Conservation (phyloP, 2,113 vertebrate species). For the Clupea harengus region DNA sequence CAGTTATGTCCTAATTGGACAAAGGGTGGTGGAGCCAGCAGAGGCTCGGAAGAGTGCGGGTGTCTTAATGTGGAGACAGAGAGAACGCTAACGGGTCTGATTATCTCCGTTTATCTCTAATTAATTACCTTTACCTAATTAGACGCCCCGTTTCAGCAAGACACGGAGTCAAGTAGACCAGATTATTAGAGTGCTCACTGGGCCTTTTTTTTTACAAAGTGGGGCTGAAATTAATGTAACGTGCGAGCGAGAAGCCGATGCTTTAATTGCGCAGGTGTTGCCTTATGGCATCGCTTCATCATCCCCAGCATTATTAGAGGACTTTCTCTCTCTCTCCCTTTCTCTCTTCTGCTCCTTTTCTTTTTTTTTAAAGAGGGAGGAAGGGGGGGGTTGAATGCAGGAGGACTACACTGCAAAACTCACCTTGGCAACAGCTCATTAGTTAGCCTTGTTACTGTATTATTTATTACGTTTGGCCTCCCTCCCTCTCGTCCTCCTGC, state of each 20-base stretch:
- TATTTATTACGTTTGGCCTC: slow-evolving; percentile 97
- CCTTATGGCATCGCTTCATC: slow-evolving; percentile 99
- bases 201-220: slow-evolving; percentile 86
- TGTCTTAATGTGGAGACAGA: slow-evolving; percentile 92
- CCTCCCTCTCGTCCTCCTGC: slow-evolving; percentile 42
- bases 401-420: slow-evolving; percentile 91
- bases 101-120: slow-evolving; percentile 99
- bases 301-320: slow-evolving; percentile 97
- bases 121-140: slow-evolving; percentile 99
- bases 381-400: slow-evolving; percentile 76
- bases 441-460: slow-evolving; percentile 99
- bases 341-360: neutral
- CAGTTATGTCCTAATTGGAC: slow-evolving; percentile 5
- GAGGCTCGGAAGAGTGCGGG: slow-evolving; percentile 78
- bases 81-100: slow-evolving; percentile 94
- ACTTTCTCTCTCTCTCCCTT: slow-evolving; percentile 31
- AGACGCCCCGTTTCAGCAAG: slow-evolving; percentile 95
- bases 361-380: neutral
- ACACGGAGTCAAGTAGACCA: slow-evolving; percentile 99
- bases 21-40: slow-evolving; percentile 72
- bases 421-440: slow-evolving; percentile 98
- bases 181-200: slow-evolving; percentile 99
- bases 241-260: slow-evolving; percentile 86
- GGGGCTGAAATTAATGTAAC: slow-evolving; percentile 98
- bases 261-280: slow-evolving; percentile 99